Conservation (phyloP, 2,888 invertebrate species). For the Ephialtes manifestator region DNA sequence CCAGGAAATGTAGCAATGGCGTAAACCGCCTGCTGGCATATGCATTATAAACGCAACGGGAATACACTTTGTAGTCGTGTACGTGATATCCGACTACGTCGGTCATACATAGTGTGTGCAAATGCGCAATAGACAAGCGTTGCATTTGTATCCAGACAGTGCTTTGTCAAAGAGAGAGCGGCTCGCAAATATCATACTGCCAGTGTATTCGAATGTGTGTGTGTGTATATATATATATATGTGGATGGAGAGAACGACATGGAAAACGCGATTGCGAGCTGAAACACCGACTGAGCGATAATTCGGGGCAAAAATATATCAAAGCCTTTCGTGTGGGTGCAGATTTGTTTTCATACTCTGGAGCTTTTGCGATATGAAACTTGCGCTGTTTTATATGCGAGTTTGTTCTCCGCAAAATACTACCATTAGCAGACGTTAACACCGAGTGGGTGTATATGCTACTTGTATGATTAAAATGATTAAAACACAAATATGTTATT, state of each 20-base stretch:
- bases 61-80: constrained; percentile 6
- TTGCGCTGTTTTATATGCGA: neutral
- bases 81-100: neutral
- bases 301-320: constrained; percentile 19
- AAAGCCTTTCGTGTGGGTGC: neutral
- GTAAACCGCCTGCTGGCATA: constrained; percentile 19
- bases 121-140: constrained; percentile 52
- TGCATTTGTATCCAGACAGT: constrained; percentile 8
- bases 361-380: constrained; percentile 1
- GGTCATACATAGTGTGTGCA: constrained; percentile 9
- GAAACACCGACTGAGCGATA: constrained; percentile 33
- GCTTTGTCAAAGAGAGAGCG: constrained; percentile 28
- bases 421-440: neutral
- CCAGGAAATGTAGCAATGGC: constrained; percentile 24
- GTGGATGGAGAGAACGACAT: neutral
- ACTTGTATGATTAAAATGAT: neutral
- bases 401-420: neutral
- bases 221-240: neutral
- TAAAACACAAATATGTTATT: neutral
- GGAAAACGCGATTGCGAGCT: constrained; percentile 15
- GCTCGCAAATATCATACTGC: constrained; percentile 21
- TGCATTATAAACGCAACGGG: constrained; percentile 43
- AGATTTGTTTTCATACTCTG: neutral
- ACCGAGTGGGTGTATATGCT: neutral
- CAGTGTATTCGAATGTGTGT: neutral